Evolutionary conservation across 2,113 vertebrate genomes (phyloP).

Genomic region (Halichoerus grypus): DNA sequence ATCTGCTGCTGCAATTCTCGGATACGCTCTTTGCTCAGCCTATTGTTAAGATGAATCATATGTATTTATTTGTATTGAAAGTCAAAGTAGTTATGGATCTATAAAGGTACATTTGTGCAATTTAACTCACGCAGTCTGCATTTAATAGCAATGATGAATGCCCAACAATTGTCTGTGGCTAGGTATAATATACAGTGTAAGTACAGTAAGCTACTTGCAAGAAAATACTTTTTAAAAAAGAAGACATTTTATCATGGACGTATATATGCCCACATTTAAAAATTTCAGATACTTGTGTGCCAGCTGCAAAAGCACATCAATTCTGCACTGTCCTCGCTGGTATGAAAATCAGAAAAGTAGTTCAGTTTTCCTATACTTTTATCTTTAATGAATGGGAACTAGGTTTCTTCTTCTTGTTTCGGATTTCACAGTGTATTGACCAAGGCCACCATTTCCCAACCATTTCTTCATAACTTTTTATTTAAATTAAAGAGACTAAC

Average conservation of each 20-base stretch:
- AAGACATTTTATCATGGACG: neutral
- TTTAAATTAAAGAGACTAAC: neutral
- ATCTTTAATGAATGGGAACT: slow-evolving; percentile 50
- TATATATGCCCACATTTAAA: neutral
- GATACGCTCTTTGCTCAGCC: slow-evolving; percentile 92
- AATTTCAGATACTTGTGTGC: neutral
- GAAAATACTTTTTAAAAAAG: slow-evolving; percentile 20
- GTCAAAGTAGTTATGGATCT: neutral
- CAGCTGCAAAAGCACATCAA: neutral
- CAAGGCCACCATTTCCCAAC: neutral
- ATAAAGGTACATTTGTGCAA: neutral
- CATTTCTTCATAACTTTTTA: neutral
- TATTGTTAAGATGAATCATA: slow-evolving; percentile 74
- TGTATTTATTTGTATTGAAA: slow-evolving; percentile 15
- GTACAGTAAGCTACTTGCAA: neutral
- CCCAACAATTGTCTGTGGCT: neutral
- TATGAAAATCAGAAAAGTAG: slow-evolving; percentile 48
- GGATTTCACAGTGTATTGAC: neutral
- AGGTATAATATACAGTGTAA: neutral
- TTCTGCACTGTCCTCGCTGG: neutral
- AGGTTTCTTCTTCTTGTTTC: slow-evolving; percentile 43
- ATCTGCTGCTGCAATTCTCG: slow-evolving; percentile 95
- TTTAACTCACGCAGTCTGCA: neutral
- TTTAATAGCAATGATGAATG: neutral
- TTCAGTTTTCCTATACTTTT: slow-evolving; percentile 24